Percentiles rank a stretch among this genome's conserved stretches.
phyloP scores from a whole-genome alignment of 2,888 invertebrate species.

The Bursaphelenchus okinawaensis region DNA sequence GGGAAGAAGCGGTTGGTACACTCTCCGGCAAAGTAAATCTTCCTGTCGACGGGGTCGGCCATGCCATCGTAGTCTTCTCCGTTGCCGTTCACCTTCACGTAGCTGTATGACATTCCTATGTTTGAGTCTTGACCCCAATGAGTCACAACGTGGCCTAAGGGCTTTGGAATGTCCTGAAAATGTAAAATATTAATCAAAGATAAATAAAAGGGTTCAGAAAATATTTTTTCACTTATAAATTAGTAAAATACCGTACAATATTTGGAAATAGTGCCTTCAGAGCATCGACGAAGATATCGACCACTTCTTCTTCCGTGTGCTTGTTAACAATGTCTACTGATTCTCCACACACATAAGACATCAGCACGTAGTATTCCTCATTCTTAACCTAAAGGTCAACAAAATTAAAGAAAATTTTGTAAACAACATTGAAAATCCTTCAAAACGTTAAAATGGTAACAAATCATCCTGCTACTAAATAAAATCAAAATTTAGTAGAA shows the following conservation, averaged over 20 bases:
- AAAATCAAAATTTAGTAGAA: not conserved
- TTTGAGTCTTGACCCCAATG: constrained; percentile 59
- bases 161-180: constrained; percentile 58
- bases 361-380: constrained; percentile 51
- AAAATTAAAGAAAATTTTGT: constrained; percentile 1
- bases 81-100: constrained; percentile 59
- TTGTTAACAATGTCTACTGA: constrained; percentile 58
- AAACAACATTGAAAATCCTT: constrained; percentile 11
- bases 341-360: constrained; percentile 60
- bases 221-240: too few relatives aligned
- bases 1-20: constrained; percentile 61
- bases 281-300: constrained; percentile 57
- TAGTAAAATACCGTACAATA: constrained; percentile 53
- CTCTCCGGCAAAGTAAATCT: constrained; percentile 62
- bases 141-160: constrained; percentile 59
- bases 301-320: constrained; percentile 58
- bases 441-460: too few relatives aligned
- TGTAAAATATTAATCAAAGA: not conserved
- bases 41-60: constrained; percentile 58
- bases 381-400: constrained; percentile 14
- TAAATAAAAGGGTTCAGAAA: too few relatives aligned
- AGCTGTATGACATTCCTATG: constrained; percentile 61
- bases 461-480: too few relatives aligned
- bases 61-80: constrained; percentile 59
- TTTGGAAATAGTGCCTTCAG: constrained; percentile 59